Evolutionary conservation across 2,113 vertebrate genomes (phyloP), one percentile per base, ranked within the genome.

Genomic region (Eidolon helvum): DNA sequence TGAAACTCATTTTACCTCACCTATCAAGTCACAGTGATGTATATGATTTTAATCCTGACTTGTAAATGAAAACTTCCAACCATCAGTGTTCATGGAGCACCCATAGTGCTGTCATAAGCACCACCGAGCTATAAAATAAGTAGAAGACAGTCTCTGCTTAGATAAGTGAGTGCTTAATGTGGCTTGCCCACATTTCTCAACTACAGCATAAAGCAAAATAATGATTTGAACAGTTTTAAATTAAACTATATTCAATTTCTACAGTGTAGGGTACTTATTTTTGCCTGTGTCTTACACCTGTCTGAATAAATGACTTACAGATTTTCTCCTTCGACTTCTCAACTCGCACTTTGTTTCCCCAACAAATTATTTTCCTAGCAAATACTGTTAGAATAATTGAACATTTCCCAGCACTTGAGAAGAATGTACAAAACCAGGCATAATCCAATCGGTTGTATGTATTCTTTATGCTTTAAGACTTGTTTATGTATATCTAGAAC

Each of bases 221-320:
- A 72, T 89, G 66, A 78, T 90, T 69, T 78, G 68, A 66, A n/a
- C 33, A 61, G 55, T 45, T 82, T 83, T 91, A 87, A 89, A 89
- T 93, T 97, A 95, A 85, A 82, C 65, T 82, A 28, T 10, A 65
- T 95, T 97, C 18, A 77, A 10, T 92, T 84, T 96, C 92, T 90
- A 91, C 26, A 53, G 65, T 87, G 63, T 74, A 87, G 50, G 69
- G 10, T 59, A 65, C 75, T 72, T 80, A 94, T 78, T 94, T 96
- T 90, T 87, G 53, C 74, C 63, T 89, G 48, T 33, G 11, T 59
- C 4, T 71, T 91, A 63, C 30, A 87, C 69, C n/a, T 88, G 33
- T 72, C 53, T 72, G 68, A 95, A 96, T 90, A 93, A 95, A 94
- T 86, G 55, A 61, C 87, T 95, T 95, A 66, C 91, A 79, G 28